These are phyloP conservation scores for Bursaphelenchus mucronatus DNA, from an alignment of 1,140 invertebrate species.

Conservation along the genomic window DNA sequence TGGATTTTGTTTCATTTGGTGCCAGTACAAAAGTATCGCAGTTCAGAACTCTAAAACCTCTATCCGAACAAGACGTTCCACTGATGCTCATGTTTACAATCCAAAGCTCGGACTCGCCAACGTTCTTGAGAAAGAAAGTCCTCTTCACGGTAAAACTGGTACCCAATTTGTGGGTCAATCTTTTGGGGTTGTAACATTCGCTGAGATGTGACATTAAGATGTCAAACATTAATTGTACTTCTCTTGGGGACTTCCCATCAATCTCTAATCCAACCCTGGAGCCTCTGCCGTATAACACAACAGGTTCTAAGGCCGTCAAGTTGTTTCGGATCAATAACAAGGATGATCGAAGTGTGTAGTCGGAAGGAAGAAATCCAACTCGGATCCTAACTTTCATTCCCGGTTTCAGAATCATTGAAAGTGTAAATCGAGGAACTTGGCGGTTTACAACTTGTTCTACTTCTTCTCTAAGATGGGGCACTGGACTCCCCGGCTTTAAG, in stretches of 20 bases:
- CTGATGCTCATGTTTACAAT: conserved; percentile 72
- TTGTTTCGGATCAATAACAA: conserved; percentile 74
- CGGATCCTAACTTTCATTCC: conserved; percentile 63
- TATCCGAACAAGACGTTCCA: conserved; percentile 74
- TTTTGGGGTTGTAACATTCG: conserved; percentile 69
- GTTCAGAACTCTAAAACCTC: conserved; percentile 78
- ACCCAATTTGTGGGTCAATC: conserved; percentile 64
- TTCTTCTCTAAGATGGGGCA: conserved; percentile 62
- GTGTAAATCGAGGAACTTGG: conserved; percentile 60
- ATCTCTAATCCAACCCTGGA: conserved; percentile 80
- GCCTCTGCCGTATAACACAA: conserved; percentile 76
- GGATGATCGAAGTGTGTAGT: conserved; percentile 64
- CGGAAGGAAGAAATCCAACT: conserved; percentile 65
- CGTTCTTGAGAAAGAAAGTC: conserved; percentile 80
- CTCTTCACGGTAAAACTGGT: conserved; percentile 75
- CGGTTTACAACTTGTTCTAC: conserved; percentile 63
- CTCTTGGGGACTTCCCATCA: conserved; percentile 79
- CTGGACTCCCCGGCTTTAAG: conserved; percentile 61
- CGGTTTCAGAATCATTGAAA: conserved; percentile 64
- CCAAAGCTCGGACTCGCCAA: conserved; percentile 73
- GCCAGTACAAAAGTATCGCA: conserved; percentile 75
- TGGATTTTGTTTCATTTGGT: conserved; percentile 76
- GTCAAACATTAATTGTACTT: conserved; percentile 75
- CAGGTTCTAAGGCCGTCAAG: conserved; percentile 80
- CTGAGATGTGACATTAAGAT: conserved; percentile 71